Evolutionary conservation across 2,797 vertebrate species (phyloP).

Genomic region (Artibeus jamaicensis): DNA sequence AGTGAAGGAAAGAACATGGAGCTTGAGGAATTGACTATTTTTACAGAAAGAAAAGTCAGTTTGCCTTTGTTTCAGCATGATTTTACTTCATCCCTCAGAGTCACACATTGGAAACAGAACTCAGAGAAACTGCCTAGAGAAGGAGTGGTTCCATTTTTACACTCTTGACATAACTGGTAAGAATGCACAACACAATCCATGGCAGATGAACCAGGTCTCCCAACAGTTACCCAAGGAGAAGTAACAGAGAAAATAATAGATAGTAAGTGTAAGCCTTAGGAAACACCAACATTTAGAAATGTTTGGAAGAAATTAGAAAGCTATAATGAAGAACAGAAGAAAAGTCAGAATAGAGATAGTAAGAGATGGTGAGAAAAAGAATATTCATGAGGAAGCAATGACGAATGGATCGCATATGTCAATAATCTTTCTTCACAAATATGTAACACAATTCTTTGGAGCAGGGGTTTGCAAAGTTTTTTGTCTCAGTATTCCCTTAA

Average conservation of each 20-base stretch:
- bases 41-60: background rate
- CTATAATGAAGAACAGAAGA: background rate
- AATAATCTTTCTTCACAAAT: background rate
- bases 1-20: background rate
- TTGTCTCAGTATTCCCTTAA: background rate
- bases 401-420: background rate
- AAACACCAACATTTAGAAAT: background rate
- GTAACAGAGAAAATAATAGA: background rate
- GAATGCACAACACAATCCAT: fast-evolving
- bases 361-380: background rate
- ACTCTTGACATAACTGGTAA: no score
- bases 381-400: background rate
- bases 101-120: background rate
- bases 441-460: background rate
- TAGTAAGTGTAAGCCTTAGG: background rate
- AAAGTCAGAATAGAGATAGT: background rate
- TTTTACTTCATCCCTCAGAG: background rate
- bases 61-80: background rate
- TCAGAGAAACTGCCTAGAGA: background rate
- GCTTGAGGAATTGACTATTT: background rate
- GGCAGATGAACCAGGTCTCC: background rate
- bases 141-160: background rate
- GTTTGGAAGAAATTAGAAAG: background rate
- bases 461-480: background rate
- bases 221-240: background rate